Conservation (phyloP, 2,888 invertebrate genomes). For the Conistra vaccinii region DNA sequence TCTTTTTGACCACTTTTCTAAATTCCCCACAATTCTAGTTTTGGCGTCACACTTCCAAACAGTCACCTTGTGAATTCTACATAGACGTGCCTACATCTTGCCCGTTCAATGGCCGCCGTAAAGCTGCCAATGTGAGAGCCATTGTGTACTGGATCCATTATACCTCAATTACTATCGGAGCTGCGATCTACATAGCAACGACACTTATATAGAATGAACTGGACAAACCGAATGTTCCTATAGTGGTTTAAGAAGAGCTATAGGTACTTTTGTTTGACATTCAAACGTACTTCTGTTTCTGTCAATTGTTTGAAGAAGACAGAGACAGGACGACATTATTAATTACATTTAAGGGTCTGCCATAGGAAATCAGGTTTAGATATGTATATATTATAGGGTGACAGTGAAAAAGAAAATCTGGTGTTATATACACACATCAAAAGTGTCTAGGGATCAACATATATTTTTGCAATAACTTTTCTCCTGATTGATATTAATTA, state of each 20-base stretch:
- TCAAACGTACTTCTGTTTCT: too few species aligned
- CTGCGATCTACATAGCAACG: constrained; percentile 37
- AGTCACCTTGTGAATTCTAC: constrained; percentile 10
- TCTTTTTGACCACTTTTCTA: not conserved
- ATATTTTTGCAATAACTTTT: too few species aligned
- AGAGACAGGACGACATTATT: too few species aligned
- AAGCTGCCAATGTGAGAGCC: constrained; percentile 54
- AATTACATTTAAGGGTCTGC: too few species aligned
- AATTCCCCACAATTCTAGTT: not conserved
- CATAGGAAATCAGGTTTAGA: too few species aligned
- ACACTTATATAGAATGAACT: constrained; percentile 17
- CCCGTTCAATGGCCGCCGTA: constrained; percentile 47
- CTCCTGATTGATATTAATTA: too few species aligned
- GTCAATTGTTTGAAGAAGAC: too few species aligned
- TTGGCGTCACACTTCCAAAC: not conserved
- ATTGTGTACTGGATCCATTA: constrained; percentile 61
- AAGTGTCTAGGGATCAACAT: too few species aligned
- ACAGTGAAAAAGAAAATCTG: too few species aligned
- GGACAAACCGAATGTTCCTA: constrained; percentile 18
- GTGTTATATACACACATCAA: too few species aligned
- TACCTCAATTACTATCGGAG: constrained; percentile 57
- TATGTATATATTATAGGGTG: too few species aligned
- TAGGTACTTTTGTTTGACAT: too few species aligned
- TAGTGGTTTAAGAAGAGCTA: constrained; percentile 2
- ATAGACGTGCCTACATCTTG: constrained; percentile 31